phyloP scores from a whole-genome alignment of 1,140 invertebrate genomes.

The Eurosta solidaginis region DNA sequence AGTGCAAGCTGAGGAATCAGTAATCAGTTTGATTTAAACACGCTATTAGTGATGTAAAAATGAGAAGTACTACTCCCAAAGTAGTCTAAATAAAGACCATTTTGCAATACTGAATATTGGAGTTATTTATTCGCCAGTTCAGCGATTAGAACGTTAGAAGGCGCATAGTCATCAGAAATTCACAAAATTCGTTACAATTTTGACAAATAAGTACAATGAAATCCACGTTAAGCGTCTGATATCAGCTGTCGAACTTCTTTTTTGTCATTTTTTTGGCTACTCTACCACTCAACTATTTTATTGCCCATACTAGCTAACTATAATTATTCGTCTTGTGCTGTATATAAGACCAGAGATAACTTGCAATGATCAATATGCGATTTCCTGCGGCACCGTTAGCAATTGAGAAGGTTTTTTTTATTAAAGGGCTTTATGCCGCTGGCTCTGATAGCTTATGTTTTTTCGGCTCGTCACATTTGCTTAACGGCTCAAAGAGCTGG shows the following conservation, averaged over 20 bases:
- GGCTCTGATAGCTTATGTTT: not conserved
- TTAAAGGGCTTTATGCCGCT: not conserved
- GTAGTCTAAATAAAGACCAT: too few species aligned
- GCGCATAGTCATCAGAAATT: too few species aligned
- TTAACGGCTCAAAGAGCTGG: not conserved
- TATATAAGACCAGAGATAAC: not conserved
- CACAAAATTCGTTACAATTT: too few species aligned
- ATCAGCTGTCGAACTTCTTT: not conserved
- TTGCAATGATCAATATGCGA: not conserved
- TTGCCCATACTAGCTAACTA: not conserved
- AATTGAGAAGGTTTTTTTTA: not conserved
- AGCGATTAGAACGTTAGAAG: too few species aligned
- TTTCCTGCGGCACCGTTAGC: not conserved
- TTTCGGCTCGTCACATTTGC: not conserved
- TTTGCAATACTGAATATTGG: too few species aligned
- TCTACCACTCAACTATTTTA: not conserved
- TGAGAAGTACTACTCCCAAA: too few species aligned
- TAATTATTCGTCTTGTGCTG: not conserved
- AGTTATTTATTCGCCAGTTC: too few species aligned
- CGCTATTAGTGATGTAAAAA: too few species aligned
- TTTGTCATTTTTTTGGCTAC: not conserved
- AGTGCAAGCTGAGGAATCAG: too few species aligned
- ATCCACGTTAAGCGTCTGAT: too few species aligned
- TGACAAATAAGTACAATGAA: too few species aligned
- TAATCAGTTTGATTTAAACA: too few species aligned